Conservation (phyloP, 2,888 invertebrate genomes). For the Lasius fuliginosus region DNA sequence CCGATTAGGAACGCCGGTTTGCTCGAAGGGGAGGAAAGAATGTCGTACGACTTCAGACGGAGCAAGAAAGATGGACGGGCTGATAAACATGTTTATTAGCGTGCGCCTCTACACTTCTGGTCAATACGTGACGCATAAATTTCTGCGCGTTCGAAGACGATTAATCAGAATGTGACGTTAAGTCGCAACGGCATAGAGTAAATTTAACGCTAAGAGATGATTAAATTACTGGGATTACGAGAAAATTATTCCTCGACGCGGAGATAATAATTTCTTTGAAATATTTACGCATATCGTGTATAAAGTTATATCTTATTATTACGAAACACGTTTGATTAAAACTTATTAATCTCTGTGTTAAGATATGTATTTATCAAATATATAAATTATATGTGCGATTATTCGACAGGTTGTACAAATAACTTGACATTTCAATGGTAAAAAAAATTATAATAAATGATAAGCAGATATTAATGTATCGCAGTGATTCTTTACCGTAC, state of each 20-base stretch:
- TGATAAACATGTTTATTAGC: slow-evolving; percentile 70
- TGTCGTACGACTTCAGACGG: slow-evolving; percentile 39
- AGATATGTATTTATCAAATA: neutral
- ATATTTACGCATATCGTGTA: neutral
- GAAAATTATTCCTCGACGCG: neutral
- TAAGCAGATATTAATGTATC: neutral
- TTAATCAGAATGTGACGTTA: slow-evolving; percentile 62
- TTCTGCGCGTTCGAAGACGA: slow-evolving; percentile 58
- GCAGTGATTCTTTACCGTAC: neutral
- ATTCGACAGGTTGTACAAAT: neutral
- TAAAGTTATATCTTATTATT: neutral
- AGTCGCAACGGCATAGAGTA: neutral
- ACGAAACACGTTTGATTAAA: neutral
- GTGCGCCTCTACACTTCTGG: slow-evolving; percentile 40
- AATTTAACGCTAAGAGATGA: neutral
- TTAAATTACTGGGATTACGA: slow-evolving; percentile 1
- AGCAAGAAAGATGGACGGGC: slow-evolving; percentile 51
- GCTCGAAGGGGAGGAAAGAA: slow-evolving; percentile 52
- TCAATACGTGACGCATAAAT: slow-evolving; percentile 67
- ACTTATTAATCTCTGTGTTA: neutral
- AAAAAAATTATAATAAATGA: neutral
- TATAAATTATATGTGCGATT: neutral
- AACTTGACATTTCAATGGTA: neutral
- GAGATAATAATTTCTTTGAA: neutral
- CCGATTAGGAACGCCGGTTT: slow-evolving; percentile 62